A percentile compares a stretch with the other conserved stretches of the same genome.
Conservation (phyloP, 2,888 invertebrate genomes). For the Trilocha varians region DNA sequence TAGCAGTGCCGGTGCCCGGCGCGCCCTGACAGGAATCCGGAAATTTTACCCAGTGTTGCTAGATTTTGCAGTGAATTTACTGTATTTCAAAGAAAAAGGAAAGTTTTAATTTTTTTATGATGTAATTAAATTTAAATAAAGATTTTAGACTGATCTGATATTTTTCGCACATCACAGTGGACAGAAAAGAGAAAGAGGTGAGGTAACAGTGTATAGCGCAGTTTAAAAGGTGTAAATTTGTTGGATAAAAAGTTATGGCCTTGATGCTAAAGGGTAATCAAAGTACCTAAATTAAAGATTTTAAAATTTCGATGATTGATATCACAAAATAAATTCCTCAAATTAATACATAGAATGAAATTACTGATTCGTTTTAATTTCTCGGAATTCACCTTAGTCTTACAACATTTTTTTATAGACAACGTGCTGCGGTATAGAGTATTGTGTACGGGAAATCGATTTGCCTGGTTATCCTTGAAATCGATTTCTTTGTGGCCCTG, state of each 20-base stretch:
- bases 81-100: not conserved
- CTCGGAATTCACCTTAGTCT: not conserved
- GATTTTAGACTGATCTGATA: not conserved
- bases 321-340: no score
- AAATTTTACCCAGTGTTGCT: slow-evolving; percentile 27
- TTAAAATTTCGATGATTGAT: no score
- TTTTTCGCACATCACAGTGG: no score
- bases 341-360: no score
- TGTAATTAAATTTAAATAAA: not conserved
- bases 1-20: slow-evolving; percentile 29
- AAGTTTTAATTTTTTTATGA: not conserved
- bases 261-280: no score
- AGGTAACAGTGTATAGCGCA: no score
- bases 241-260: no score
- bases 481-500: no score
- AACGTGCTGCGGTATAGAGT: slow-evolving; percentile 6
- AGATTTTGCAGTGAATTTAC: not conserved
- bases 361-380: not conserved
- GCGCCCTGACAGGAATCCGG: slow-evolving; percentile 28
- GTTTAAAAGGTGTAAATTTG: no score
- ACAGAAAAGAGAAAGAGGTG: no score
- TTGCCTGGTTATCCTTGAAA: no score
- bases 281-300: no score
- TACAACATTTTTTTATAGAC: slow-evolving; percentile 15
- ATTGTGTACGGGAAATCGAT: not conserved